Evolutionary conservation across 1,140 invertebrate genomes (phyloP).

Genomic region (Nasonia vitripennis): DNA sequence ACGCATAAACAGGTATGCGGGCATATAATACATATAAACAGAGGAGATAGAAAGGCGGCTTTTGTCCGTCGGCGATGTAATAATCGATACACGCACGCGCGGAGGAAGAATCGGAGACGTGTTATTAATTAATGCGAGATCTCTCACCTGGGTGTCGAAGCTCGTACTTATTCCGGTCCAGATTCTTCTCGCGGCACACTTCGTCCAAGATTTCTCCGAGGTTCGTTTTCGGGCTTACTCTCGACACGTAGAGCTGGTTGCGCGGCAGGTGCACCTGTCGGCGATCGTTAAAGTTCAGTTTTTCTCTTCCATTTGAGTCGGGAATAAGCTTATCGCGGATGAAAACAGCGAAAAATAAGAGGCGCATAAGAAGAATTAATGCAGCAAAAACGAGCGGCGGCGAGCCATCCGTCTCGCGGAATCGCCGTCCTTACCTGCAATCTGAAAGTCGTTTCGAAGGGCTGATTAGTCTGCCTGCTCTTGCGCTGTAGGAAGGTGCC

Average conservation of each 20-base stretch:
- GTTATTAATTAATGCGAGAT: conserved; percentile 20
- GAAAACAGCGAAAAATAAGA: too few species aligned
- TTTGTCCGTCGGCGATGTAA: conserved; percentile 16
- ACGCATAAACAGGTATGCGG: background rate
- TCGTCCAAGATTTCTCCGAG: conserved; percentile 82
- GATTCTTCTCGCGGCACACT: conserved; percentile 88
- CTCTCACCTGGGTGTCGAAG: conserved; percentile 85
- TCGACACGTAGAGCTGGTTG: conserved; percentile 86
- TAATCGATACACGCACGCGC: conserved; percentile 1
- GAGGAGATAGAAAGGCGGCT: conserved; percentile 33
- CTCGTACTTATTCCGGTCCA: conserved; percentile 85
- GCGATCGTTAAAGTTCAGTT: background rate
- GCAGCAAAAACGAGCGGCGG: too few species aligned
- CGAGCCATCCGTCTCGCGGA: too few species aligned
- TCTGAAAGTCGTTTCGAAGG: conserved; percentile 86
- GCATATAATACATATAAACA: background rate
- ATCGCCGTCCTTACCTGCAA: conserved; percentile 75
- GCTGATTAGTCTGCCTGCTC: conserved; percentile 74
- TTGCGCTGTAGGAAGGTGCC: conserved; percentile 72
- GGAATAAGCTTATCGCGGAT: too few species aligned
- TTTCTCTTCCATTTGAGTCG: too few species aligned
- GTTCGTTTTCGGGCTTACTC: conserved; percentile 81
- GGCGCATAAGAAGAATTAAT: too few species aligned
- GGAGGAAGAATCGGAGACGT: background rate
- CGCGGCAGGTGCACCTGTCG: conserved; percentile 86